These are phyloP conservation scores for Eumeta japonica DNA, from an alignment of 1,140 invertebrate species.

Conservation along the genomic window DNA sequence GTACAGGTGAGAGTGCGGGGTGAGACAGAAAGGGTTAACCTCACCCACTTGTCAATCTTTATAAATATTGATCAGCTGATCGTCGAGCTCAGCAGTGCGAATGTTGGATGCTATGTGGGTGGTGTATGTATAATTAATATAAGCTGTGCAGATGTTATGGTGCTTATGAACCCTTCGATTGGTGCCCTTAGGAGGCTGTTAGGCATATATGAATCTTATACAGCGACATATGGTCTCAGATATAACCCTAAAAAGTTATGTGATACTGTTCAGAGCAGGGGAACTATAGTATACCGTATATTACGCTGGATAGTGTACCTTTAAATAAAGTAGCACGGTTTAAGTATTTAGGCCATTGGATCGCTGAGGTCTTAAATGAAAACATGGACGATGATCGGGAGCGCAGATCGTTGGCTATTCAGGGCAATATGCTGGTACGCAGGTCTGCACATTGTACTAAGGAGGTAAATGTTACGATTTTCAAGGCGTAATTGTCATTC, in stretches of 20 bases:
- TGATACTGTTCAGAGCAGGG: neutral
- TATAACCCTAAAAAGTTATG: neutral
- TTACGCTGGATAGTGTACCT: neutral
- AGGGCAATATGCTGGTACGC: neutral
- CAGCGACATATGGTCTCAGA: neutral
- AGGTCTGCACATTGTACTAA: neutral
- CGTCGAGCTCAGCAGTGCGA: neutral
- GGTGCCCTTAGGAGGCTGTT: slow-evolving; percentile 1
- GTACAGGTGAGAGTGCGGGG: too few relatives aligned
- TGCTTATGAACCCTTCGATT: neutral
- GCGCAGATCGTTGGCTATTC: neutral
- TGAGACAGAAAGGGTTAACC: neutral
- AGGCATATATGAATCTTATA: neutral
- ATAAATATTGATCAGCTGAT: neutral
- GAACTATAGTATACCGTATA: neutral
- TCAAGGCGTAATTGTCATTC: neutral
- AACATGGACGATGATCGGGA: neutral
- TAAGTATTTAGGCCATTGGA: too few relatives aligned
- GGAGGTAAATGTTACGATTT: neutral
- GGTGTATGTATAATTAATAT: neutral
- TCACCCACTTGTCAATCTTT: neutral
- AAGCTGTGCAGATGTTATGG: neutral
- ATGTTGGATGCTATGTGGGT: neutral
- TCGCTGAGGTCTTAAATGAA: neutral
- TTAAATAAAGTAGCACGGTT: neutral